Conservation (phyloP, 2,113 vertebrate genomes). For the Taxidea taxus region DNA sequence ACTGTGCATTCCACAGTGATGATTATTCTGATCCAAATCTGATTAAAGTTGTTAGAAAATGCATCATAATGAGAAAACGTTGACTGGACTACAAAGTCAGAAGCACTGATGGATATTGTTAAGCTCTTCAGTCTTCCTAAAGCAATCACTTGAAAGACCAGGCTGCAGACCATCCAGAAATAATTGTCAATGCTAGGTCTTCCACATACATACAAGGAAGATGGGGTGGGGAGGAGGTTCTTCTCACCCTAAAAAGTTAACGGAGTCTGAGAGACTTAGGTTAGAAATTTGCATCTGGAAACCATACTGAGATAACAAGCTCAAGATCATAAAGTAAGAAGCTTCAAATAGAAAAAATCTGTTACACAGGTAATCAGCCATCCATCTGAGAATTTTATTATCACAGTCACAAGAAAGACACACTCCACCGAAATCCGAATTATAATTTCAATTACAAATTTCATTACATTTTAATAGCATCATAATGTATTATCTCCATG, state of each 20-base stretch:
- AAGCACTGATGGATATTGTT: neutral
- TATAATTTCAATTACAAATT: constrained; percentile 9
- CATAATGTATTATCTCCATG: neutral
- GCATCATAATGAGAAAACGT: constrained; percentile 16
- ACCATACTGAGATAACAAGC: neutral
- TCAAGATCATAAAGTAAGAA: neutral
- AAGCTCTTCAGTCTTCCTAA: neutral
- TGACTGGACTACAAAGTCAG: neutral
- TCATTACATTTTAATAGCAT: neutral
- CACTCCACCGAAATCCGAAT: neutral
- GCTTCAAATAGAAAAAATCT: neutral
- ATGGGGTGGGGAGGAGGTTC: neutral
- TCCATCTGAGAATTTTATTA: neutral
- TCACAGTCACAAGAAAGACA: neutral
- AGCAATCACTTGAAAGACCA: neutral
- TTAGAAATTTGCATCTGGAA: constrained; percentile 5
- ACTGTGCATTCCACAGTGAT: neutral
- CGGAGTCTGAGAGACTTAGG: neutral
- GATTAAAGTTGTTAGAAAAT: neutral
- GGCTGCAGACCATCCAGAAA: neutral
- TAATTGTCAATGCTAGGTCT: neutral
- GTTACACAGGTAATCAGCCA: neutral
- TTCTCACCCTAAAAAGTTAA: neutral
- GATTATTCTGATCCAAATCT: neutral
- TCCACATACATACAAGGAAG: neutral